Evolutionary conservation across 2,113 vertebrate species (phyloP), one percentile per base, ranked within the genome.

Genomic region (Nannospalax galili): DNA sequence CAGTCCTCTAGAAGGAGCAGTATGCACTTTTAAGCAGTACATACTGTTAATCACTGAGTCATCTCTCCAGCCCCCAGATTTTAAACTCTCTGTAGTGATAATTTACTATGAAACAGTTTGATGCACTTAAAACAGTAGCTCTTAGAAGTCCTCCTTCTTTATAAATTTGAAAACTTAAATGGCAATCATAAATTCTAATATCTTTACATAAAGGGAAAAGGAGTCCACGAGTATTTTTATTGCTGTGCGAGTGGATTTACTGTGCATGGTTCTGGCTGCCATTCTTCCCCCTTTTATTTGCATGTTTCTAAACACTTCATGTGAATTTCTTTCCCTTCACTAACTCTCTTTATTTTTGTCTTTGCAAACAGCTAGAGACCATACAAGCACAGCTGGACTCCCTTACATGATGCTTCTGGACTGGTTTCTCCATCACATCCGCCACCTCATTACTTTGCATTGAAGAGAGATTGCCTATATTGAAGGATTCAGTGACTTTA

Each of bases 331-430:
- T 20, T 95, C 11, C 65, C 26, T 74, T 97, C 58, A 91, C 81
- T 67, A 84, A 67, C 75, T 84, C 70, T 62, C n/a, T 97, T 91
- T 97, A 32, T 92, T 28, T 19, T 37, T 92, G 56, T 97, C 93
- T 97, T 96, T 97, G 97, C 97, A 98, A 98, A 95, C 98, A 99
- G 99, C 98, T 99, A 52, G 99, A 99, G 99, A 99, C 98, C 88
- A 98, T 99, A 96, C 99, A 99, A 98, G 99, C 98, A 87, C 99
- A 99, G 98, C 98, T 99, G 99, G 99, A 99, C 98, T 99, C 99
- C 91, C 99, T 99, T 96, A 99, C 98, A 2, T 99, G 99, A 99
- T 97, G 98, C 95, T 98, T 96, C 97, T 86, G 96, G 98, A 97
- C 93, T 77, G 93, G 92, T 86, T 98, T 98, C 96, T 97, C 87